Conservation (phyloP, 2,113 vertebrate species). For the Tachuris rubrigastra region DNA sequence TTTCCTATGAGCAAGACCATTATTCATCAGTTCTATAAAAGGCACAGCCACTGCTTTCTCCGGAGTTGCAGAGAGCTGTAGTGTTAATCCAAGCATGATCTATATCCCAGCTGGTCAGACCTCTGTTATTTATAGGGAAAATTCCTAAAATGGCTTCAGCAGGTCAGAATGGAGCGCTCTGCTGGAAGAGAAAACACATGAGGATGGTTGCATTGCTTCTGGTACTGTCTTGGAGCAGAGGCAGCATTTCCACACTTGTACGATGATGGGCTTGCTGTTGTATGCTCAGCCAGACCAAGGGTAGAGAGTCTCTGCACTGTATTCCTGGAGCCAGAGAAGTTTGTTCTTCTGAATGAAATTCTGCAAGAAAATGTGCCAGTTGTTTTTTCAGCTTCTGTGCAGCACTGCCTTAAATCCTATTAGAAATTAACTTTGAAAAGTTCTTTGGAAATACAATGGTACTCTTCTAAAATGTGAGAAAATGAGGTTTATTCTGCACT, state of each 20-base stretch:
- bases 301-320: background rate
- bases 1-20: background rate
- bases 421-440: background rate
- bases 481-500: background rate
- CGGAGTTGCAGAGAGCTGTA: background rate
- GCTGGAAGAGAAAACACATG: background rate
- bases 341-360: background rate
- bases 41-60: background rate
- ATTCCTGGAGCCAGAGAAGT: background rate
- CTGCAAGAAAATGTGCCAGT: background rate
- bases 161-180: background rate
- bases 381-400: background rate
- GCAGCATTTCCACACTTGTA: background rate
- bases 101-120: conserved; percentile 3
- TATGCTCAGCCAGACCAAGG: background rate
- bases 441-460: background rate
- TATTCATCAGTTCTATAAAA: background rate
- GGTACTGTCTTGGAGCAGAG: background rate
- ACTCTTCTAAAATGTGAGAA: background rate
- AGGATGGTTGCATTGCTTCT: background rate
- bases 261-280: background rate
- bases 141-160: background rate
- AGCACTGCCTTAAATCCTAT: background rate
- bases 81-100: conserved; percentile 13
- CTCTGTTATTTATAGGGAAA: conserved; percentile 12